phyloP scores from a whole-genome alignment of 2,797 vertebrate species.

The Tauraco hartlaubi region DNA sequence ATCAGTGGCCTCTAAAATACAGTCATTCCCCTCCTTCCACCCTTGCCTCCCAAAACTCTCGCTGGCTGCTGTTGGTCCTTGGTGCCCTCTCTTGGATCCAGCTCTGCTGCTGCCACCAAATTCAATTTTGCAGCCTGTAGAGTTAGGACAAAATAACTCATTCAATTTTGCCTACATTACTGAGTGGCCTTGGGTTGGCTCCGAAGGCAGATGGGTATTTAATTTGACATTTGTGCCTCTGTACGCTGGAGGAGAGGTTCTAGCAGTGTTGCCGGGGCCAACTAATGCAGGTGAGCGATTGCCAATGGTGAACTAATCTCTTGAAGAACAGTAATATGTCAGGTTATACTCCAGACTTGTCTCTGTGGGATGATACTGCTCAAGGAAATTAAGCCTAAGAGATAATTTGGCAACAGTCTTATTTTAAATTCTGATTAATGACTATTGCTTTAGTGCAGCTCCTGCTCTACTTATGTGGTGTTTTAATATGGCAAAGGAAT shows the following conservation, averaged over 20 bases:
- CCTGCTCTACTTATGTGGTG: slow-evolving; percentile 57
- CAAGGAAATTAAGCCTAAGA: slow-evolving; percentile 56
- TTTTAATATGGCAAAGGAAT: slow-evolving; percentile 68
- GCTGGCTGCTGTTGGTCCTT: background rate
- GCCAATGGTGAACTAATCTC: background rate
- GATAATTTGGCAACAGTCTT: slow-evolving; percentile 52
- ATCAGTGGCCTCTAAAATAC: background rate
- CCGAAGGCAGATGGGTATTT: background rate
- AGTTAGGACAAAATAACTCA: background rate
- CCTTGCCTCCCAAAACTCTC: background rate
- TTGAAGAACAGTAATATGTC: background rate
- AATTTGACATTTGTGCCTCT: slow-evolving; percentile 8
- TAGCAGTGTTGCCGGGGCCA: background rate
- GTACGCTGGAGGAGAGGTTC: background rate
- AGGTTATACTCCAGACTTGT: slow-evolving; percentile 10
- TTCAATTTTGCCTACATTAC: background rate
- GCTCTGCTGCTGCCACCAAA: background rate
- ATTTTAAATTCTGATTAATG: slow-evolving; percentile 66
- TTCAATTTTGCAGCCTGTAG: background rate
- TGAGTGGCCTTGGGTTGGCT: background rate
- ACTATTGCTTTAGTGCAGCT: slow-evolving; percentile 55
- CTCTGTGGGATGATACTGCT: slow-evolving; percentile 52
- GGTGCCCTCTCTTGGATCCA: background rate
- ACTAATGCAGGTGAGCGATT: slow-evolving; percentile 6
- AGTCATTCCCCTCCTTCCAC: background rate